Evolutionary conservation across 2,113 vertebrate species (phyloP).

Genomic region (Sisor rabdophorus): DNA sequence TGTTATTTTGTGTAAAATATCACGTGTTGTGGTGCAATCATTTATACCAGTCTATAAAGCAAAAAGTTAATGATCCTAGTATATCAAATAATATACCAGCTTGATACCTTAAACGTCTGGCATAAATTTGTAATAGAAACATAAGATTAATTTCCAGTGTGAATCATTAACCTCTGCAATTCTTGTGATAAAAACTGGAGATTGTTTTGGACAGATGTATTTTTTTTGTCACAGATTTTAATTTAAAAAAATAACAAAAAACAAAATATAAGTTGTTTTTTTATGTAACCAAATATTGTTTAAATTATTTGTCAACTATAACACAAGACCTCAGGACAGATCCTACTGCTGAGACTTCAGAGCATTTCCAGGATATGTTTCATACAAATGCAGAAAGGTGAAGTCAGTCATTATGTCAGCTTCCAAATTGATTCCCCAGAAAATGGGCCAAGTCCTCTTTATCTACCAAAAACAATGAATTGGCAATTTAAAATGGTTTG

Average conservation of each 20-base stretch:
- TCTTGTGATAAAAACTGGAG: not conserved
- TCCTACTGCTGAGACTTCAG: slow-evolving; percentile 49
- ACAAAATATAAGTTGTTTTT: not conserved
- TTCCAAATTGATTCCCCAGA: slow-evolving; percentile 42
- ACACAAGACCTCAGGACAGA: not conserved
- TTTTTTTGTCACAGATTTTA: not conserved
- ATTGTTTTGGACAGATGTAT: not conserved
- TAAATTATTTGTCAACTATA: not conserved
- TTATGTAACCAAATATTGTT: not conserved
- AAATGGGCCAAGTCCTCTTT: slow-evolving; percentile 55
- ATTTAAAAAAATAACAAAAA: not conserved
- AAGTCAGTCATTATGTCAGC: slow-evolving; percentile 51
- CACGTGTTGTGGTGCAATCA: not conserved
- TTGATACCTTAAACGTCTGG: not conserved
- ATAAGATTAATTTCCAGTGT: not conserved
- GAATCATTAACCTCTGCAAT: not conserved
- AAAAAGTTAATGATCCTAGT: not conserved
- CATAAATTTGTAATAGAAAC: not conserved
- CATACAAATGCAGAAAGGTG: slow-evolving; percentile 53
- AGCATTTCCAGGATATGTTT: slow-evolving; percentile 52
- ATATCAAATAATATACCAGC: not conserved
- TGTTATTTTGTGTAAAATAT: slow-evolving; percentile 3
- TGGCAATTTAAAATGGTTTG: slow-evolving; percentile 52
- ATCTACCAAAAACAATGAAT: slow-evolving; percentile 53
- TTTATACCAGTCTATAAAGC: not conserved